phyloP scores from a whole-genome alignment of 2,113 vertebrate genomes.

The Diglossa brunneiventris region DNA sequence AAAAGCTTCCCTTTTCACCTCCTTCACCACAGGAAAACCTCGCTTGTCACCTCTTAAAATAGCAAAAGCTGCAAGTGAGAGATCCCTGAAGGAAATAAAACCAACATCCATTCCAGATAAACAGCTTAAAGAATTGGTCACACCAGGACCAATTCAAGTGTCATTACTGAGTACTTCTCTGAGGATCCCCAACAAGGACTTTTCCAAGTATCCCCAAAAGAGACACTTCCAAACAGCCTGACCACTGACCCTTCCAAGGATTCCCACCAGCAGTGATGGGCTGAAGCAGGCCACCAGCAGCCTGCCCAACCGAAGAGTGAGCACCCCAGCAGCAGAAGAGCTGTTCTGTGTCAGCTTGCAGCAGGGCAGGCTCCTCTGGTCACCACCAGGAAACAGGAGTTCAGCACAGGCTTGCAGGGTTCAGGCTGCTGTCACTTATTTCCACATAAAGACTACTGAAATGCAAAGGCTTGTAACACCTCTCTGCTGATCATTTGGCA shows the following conservation, averaged over 20 bases:
- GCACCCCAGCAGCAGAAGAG: not conserved
- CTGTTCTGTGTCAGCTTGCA: not conserved
- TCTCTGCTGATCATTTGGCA: not conserved
- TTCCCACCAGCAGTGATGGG: not conserved
- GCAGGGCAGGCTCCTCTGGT: not conserved
- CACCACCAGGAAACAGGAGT: not conserved
- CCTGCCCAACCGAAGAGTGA: not conserved
- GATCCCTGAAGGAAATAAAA: not conserved
- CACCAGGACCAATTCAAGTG: rapidly evolving
- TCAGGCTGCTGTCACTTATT: not conserved
- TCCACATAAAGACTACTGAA: not conserved
- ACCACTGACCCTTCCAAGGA: not conserved
- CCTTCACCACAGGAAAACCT: not conserved
- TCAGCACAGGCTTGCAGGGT: not conserved
- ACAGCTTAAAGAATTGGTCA: not conserved
- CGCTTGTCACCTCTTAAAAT: not conserved
- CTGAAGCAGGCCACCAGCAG: not conserved
- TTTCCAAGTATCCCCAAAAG: not conserved
- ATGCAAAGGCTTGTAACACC: not conserved
- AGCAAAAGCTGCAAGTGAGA: not conserved
- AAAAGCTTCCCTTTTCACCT: not conserved
- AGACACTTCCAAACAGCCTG: not conserved
- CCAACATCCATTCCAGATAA: not conserved
- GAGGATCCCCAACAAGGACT: not conserved
- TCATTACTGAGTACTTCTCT: not conserved